Percentiles rank a stretch among this genome's conserved stretches.
Evolutionary conservation across 2,113 vertebrate species (phyloP).

Genomic region (Agapornis roseicollis): DNA sequence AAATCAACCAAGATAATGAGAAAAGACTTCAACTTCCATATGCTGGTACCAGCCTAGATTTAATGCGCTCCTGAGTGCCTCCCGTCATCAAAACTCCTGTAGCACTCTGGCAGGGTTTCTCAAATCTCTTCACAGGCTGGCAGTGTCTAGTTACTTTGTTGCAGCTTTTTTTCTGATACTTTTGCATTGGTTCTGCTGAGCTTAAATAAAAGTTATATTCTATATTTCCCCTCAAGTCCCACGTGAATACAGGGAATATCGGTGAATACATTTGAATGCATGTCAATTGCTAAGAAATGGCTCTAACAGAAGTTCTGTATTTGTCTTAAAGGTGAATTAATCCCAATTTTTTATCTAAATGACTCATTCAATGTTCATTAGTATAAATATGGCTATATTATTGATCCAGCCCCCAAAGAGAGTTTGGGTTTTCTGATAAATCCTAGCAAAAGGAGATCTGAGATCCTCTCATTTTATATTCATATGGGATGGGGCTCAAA

Average conservation of each 20-base stretch:
- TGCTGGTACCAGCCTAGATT: conserved; percentile 40
- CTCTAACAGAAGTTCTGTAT: background rate
- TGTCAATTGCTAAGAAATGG: background rate
- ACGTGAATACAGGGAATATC: background rate
- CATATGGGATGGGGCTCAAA: background rate
- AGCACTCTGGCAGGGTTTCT: background rate
- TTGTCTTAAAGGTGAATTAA: background rate
- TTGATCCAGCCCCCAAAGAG: background rate
- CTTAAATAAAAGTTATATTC: background rate
- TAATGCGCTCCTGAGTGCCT: conserved; percentile 13
- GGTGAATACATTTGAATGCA: background rate
- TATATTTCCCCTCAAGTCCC: background rate
- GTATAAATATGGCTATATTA: background rate
- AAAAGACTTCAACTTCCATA: conserved; percentile 58
- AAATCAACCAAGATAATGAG: conserved; percentile 62
- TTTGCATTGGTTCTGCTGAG: background rate
- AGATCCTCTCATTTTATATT: background rate
- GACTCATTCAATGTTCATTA: background rate
- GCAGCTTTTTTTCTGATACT: background rate
- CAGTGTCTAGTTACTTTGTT: background rate
- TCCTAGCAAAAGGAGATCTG: background rate
- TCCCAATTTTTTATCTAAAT: background rate
- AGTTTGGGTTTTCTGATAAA: background rate
- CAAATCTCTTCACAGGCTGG: background rate
- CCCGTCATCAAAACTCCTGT: conserved; percentile 21